These are phyloP conservation scores for Catamblyrhynchus diadema DNA, from an alignment of 2,797 vertebrate genomes.

Conservation along the genomic window DNA sequence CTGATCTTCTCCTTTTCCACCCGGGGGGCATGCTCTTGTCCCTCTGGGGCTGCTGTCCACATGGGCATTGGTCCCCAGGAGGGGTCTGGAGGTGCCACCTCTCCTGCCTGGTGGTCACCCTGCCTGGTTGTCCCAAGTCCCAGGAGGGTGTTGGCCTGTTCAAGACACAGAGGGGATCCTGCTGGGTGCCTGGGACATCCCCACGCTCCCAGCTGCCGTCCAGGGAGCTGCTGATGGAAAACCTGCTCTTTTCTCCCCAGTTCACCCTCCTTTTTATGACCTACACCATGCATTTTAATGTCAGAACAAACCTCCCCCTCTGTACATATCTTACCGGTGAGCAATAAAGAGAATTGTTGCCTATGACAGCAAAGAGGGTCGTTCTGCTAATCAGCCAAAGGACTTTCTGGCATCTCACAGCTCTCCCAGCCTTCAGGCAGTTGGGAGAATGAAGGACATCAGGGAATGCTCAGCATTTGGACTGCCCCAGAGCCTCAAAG, in stretches of 20 bases:
- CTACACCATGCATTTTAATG: neutral
- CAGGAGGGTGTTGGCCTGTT: neutral
- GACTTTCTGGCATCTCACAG: neutral
- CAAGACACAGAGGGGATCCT: neutral
- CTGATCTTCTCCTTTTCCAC: neutral
- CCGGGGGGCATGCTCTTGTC: rapidly evolving
- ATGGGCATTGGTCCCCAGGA: rapidly evolving
- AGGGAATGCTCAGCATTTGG: neutral
- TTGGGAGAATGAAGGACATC: neutral
- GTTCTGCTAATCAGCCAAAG: neutral
- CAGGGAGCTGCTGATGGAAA: neutral
- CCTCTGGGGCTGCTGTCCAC: neutral
- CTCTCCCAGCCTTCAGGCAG: neutral
- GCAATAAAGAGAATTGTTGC: conserved; percentile 58
- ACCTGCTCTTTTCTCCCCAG: rapidly evolving
- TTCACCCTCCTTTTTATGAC: neutral
- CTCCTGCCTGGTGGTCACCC: neutral
- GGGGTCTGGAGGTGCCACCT: neutral
- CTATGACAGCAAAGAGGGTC: neutral
- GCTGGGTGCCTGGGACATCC: neutral
- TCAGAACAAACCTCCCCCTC: neutral
- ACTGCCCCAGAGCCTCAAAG: neutral
- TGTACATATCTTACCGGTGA: conserved; percentile 12
- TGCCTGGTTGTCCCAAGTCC: neutral
- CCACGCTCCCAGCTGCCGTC: neutral